A percentile compares a stretch with the other conserved stretches of the same genome.
These are phyloP conservation scores for Leucania comma DNA, from an alignment of 2,888 invertebrate genomes.

Conservation along the genomic window DNA sequence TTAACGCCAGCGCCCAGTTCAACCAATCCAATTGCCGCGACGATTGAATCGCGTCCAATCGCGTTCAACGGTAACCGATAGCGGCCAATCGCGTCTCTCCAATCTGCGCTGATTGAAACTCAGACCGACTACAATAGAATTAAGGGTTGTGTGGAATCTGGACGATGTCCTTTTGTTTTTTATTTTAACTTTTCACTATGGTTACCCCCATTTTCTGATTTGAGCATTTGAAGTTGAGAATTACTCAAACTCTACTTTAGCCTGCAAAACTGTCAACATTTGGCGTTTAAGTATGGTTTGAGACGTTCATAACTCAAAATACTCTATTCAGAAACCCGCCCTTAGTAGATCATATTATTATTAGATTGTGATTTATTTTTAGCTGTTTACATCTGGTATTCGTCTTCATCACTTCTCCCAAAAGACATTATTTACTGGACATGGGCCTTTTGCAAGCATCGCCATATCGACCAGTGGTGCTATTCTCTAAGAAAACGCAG, in stretches of 20 bases:
- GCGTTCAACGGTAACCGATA: slow-evolving; percentile 30
- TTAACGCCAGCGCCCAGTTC: slow-evolving; percentile 30
- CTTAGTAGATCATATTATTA: neutral
- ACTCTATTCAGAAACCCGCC: too few relatives aligned
- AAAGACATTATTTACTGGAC: too few relatives aligned
- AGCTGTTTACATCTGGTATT: too few relatives aligned
- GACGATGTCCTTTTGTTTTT: slow-evolving; percentile 24
- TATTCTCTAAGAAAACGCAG: too few relatives aligned
- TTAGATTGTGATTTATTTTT: neutral
- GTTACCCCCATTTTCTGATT: too few relatives aligned
- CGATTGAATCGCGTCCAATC: slow-evolving; percentile 54
- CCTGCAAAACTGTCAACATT: too few relatives aligned
- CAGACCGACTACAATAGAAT: slow-evolving; percentile 45
- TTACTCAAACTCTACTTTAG: too few relatives aligned
- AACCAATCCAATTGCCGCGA: slow-evolving; percentile 52
- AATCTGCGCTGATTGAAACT: slow-evolving; percentile 59
- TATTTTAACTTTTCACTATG: slow-evolving; percentile 6
- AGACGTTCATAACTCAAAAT: too few relatives aligned
- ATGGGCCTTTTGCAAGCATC: too few relatives aligned
- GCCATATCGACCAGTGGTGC: too few relatives aligned
- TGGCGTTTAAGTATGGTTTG: too few relatives aligned
- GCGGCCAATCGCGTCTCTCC: slow-evolving; percentile 45
- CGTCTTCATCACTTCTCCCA: neutral
- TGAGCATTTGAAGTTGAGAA: too few relatives aligned
- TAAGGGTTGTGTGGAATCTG: slow-evolving; percentile 21